Evolutionary conservation across 2,888 invertebrate species (phyloP).

Genomic region (Nasonovia ribisnigri): DNA sequence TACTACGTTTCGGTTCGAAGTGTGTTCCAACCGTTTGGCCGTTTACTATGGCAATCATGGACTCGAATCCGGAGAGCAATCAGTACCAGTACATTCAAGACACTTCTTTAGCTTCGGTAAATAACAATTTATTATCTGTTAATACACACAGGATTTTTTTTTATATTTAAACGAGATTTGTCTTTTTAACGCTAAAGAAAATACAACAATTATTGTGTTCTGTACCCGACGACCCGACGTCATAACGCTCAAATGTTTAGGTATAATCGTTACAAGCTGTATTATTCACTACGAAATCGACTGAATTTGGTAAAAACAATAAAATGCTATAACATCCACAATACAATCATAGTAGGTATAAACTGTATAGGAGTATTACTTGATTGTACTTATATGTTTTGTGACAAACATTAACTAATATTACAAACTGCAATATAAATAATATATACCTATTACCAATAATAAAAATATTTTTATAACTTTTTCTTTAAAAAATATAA

Average conservation of each 20-base stretch:
- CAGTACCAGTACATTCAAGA: slow-evolving; percentile 66
- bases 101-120: slow-evolving; percentile 59
- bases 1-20: background rate
- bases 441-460: background rate
- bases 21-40: slow-evolving; percentile 29
- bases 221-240: background rate
- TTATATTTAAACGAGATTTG: background rate
- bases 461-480: background rate
- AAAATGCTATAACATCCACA: background rate
- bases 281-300: background rate
- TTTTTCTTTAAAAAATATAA: background rate
- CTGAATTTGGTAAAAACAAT: background rate
- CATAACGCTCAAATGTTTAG: background rate
- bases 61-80: slow-evolving; percentile 74
- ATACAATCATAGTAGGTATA: background rate
- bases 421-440: background rate
- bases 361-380: background rate
- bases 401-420: background rate
- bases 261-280: background rate
- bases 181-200: background rate
- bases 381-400: background rate
- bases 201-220: background rate
- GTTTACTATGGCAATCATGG: slow-evolving; percentile 84
- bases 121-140: background rate
- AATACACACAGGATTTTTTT: background rate